Base-by-base conservation (phyloP, 2,888 invertebrate genomes). In the Punctoribates punctum region DNA sequence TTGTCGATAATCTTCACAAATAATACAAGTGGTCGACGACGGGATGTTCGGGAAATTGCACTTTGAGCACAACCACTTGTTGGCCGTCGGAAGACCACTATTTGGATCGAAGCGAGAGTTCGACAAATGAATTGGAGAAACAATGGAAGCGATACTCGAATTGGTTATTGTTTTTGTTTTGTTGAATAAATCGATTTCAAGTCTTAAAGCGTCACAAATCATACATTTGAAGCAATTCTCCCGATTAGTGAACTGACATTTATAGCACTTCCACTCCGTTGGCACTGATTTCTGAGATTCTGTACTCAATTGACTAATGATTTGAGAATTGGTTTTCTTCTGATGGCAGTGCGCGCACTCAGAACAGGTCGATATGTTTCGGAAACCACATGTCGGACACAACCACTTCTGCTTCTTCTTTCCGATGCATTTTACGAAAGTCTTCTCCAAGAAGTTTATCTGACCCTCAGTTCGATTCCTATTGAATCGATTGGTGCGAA, bases 1-100 rank as follows among this genome's bases (percentile, higher is more conserved):
- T 73, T 60, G 75, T 29, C 75, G 57, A 78, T 57, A 38, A 51
- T 77, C 79, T 74, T 78, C 78, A 48, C 81, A 80, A 34, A 79
- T 80, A 46, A 81, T 80, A 75, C 81, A 80, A 42, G 80, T 80
- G 77, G 80, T 79, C 25, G 81, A 79, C 42, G 80, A 80, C 42
- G 78, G 78, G 54, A 82, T 81, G 79, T 84, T 84, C 74, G 82
- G 79, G 77, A 82, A 82, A 38, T 80, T 81, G 78, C 84, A 83
- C 23, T 80, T 78, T 65, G 79, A 77, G 78, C 85, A 86, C 75
- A 80, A 79, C 85, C 85, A 85, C 76, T 81, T 79, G 13, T 73
- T 17, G 15, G 73, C 48, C 27, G 15, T 46, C 9, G 48, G 13
- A 17, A 51, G 20, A 25, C 29, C 17, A 48, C n/a, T 25, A 20